Evolutionary conservation across 2,797 vertebrate genomes (phyloP).

Genomic region (Enteromius treurensis): DNA sequence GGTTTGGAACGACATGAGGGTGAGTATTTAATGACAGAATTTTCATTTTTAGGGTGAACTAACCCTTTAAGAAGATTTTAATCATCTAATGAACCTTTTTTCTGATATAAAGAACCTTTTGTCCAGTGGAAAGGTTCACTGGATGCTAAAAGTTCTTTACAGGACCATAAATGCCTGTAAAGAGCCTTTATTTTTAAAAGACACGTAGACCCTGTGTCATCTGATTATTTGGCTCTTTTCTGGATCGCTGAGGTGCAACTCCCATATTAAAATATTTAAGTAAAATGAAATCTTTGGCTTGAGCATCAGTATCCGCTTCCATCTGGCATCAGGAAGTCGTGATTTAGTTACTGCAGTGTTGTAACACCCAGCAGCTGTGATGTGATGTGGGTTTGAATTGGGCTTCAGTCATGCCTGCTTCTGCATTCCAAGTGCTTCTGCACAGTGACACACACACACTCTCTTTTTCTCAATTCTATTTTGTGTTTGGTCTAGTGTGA

Average conservation of each 20-base stretch:
- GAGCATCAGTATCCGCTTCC: conserved; percentile 13
- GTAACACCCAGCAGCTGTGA: conserved; percentile 20
- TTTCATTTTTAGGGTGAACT: neutral
- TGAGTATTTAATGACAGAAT: too few relatives aligned
- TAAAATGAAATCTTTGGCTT: conserved; percentile 52
- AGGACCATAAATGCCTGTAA: neutral
- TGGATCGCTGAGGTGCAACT: conserved; percentile 18
- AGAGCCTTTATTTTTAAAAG: neutral
- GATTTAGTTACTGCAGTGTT: conserved; percentile 50
- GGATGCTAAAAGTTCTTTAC: neutral
- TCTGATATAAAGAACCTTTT: neutral
- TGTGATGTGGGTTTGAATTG: conserved; percentile 47
- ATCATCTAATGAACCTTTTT: neutral
- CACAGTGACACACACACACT: neutral
- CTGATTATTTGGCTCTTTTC: neutral
- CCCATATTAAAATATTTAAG: conserved; percentile 17
- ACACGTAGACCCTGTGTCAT: neutral
- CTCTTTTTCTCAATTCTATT: neutral
- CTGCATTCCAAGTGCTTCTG: conserved; percentile 30
- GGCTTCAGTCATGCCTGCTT: conserved; percentile 34
- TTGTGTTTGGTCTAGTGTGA: neutral
- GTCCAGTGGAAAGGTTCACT: neutral
- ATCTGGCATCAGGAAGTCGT: conserved; percentile 39
- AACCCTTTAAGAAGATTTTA: neutral
- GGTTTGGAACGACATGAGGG: too few relatives aligned